Percentiles rank a stretch among this genome's conserved stretches.
phyloP scores from a whole-genome alignment of 2,113 vertebrate genomes.

The Chionodraco myersi region DNA sequence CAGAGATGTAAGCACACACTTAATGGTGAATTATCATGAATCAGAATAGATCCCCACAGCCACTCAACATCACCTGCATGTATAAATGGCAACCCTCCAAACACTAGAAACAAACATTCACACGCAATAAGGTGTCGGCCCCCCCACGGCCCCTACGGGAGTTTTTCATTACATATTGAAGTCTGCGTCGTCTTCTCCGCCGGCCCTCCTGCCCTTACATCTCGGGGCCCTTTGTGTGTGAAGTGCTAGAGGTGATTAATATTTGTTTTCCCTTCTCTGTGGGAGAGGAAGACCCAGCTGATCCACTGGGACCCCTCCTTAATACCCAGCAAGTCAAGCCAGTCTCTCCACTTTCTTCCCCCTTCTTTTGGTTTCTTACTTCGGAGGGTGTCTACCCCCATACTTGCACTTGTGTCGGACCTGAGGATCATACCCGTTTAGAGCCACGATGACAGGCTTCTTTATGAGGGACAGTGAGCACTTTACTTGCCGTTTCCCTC shows the following conservation, averaged over 20 bases:
- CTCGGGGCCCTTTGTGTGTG: conserved; percentile 74
- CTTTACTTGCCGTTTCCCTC: conserved; percentile 14
- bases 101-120: conserved; percentile 40
- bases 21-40: conserved; percentile 10
- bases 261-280: conserved; percentile 82
- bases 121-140: conserved; percentile 37
- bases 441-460: conserved; percentile 47
- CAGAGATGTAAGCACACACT: neutral
- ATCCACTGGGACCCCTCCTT: conserved; percentile 76
- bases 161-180: conserved; percentile 64
- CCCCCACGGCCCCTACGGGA: conserved; percentile 33
- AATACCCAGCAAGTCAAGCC: conserved; percentile 71
- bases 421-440: conserved; percentile 23
- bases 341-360: conserved; percentile 59
- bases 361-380: conserved; percentile 36
- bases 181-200: conserved; percentile 53
- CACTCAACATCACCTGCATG: conserved; percentile 4
- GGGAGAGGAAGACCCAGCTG: conserved; percentile 81
- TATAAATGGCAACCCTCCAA: conserved; percentile 14
- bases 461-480: conserved; percentile 34
- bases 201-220: conserved; percentile 54
- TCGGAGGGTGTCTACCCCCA: neutral
- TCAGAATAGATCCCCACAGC: neutral
- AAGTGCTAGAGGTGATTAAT: conserved; percentile 84
- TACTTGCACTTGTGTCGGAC: conserved; percentile 19